Base-by-base conservation (phyloP, 2,113 vertebrate genomes). In the Epinephelus fuscoguttatus region DNA sequence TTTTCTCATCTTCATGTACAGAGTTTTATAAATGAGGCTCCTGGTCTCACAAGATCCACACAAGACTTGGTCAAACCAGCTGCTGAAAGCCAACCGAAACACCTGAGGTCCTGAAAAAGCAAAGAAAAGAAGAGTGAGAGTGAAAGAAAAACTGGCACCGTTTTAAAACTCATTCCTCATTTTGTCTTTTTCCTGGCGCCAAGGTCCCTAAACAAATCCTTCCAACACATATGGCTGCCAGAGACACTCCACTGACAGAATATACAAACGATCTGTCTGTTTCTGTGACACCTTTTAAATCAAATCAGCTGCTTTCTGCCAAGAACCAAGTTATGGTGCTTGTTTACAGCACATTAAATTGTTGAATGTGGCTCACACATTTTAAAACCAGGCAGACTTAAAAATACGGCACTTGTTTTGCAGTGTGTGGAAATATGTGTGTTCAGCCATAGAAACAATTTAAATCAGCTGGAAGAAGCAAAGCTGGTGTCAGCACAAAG, bases 151-250 rank as follows among this genome's bases (percentile, higher is more conserved):
- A 6, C 53, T 80, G 80, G 67, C 76, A 23, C 25, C 0, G 1
- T 37, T 57, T 80, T 70, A 17, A 73, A 59, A 49, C 55, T 49
- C 75, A 49, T 88, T 50, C 61, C 64, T 84, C 85, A 83, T 40
- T 52, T 37, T 71, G 74, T 74, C 80, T 63, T 55, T n/a, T 81
- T 49, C 17, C 78, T 79, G 81, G 81, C 64, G 2, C 40, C 2
- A 18, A 84, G 14, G 61, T 72, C 67, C 27, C 59, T 11, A 18
- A 82, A 86, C 74, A 78, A 70, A 75, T 62, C 14, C 59, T 30
- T 62, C n/a, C 40, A 25, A 47, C 55, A 30, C 56, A 4, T 4
- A 0, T 3, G 37, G 71, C 83, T 68, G 74, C 78, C 80, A 70
- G 69, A 30, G 52, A 66, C 37, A 11, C 75, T 64, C 33, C 6